Evolutionary conservation across 2,888 invertebrate species (phyloP).

Genomic region (Lithophane leautieri): DNA sequence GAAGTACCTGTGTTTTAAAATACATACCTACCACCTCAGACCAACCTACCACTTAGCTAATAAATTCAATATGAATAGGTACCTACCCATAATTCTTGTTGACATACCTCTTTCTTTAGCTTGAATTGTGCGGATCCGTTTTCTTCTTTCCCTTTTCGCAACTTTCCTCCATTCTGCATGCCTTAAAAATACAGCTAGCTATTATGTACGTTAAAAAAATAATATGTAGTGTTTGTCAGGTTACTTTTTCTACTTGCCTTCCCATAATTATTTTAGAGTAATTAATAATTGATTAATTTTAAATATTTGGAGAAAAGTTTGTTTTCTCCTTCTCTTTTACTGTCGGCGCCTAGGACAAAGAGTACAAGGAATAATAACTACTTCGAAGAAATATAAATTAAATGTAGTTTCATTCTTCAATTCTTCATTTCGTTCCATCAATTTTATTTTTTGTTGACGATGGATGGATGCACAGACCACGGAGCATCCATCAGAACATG

Average conservation of each 20-base stretch:
- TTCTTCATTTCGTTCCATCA: no score
- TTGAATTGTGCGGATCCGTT: conserved; percentile 90
- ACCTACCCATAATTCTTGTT: conserved; percentile 2
- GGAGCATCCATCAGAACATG: no score
- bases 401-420: no score
- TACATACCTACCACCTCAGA: no score
- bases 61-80: no score
- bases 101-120: conserved; percentile 90
- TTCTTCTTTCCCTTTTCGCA: conserved; percentile 93
- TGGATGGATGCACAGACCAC: no score
- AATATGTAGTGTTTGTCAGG: not conserved
- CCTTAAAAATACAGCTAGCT: conserved; percentile 76
- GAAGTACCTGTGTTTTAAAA: no score
- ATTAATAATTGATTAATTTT: not conserved
- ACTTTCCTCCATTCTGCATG: conserved; percentile 93
- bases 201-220: not conserved
- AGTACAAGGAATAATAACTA: not conserved
- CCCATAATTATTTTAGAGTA: conserved; percentile 32
- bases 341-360: no score
- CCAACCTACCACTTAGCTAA: no score
- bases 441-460: no score
- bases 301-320: not conserved
- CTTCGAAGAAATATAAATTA: no score
- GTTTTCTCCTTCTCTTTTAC: not conserved
- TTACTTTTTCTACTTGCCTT: conserved; percentile 26